A percentile compares a stretch with the other conserved stretches of the same genome.
These are phyloP conservation scores for Blastomussa wellsi DNA, from an alignment of 92 coral and sea anemone genomes.

Conservation along the genomic window DNA sequence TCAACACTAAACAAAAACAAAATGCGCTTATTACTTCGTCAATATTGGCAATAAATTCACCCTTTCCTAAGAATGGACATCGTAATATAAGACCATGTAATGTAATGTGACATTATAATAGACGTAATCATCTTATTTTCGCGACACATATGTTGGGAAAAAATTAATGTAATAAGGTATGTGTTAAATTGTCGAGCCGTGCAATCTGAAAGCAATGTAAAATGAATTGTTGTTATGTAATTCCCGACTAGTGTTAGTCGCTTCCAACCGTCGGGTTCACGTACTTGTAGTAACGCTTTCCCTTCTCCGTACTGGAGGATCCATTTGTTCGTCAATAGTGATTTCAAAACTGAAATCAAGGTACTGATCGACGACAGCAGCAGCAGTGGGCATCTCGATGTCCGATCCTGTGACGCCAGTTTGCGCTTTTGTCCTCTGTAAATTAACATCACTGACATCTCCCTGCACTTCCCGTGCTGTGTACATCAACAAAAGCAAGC, in stretches of 20 bases:
- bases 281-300: background rate
- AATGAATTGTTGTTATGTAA: background rate
- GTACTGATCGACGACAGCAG: background rate
- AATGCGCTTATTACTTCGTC: too few species aligned
- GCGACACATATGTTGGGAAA: too few species aligned
- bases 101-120: too few species aligned
- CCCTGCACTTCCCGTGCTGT: conserved; percentile 11
- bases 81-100: too few species aligned
- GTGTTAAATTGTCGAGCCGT: too few species aligned
- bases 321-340: background rate
- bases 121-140: too few species aligned
- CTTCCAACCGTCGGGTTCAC: background rate
- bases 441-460: background rate
- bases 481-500: background rate
- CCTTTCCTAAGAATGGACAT: too few species aligned
- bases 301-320: background rate
- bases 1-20: too few species aligned
- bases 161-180: too few species aligned
- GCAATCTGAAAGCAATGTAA: too few species aligned
- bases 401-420: background rate
- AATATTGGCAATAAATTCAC: too few species aligned
- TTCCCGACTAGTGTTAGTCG: background rate
- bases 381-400: background rate
- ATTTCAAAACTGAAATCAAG: background rate
- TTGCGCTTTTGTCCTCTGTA: background rate